Evolutionary conservation across 2,797 vertebrate genomes (phyloP).

Genomic region (Enteromius anoplus): DNA sequence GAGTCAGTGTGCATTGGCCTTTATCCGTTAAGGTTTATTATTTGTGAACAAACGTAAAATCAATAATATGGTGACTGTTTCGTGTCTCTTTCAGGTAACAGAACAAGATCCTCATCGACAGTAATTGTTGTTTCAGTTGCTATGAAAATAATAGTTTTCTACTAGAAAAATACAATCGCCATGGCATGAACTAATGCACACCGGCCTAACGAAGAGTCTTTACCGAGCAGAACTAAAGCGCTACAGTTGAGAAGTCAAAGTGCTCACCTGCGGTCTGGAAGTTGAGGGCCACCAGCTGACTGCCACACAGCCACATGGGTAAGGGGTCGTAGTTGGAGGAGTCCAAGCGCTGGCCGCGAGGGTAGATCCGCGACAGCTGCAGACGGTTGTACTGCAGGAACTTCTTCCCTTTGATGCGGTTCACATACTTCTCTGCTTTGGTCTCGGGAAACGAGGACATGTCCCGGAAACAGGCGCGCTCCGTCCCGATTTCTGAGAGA

Average conservation of each 20-base stretch:
- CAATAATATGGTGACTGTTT: not conserved
- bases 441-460: constrained; percentile 99
- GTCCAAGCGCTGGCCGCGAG: constrained; percentile 95
- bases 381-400: constrained; percentile 98
- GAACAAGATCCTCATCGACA: too few relatives aligned
- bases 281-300: constrained; percentile 97
- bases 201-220: too few relatives aligned
- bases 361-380: constrained; percentile 97
- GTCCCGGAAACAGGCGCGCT: constrained; percentile 94
- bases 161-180: too few relatives aligned
- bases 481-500: constrained; percentile 92
- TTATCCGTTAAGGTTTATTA: too few relatives aligned
- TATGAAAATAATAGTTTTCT: too few relatives aligned
- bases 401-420: constrained; percentile 95
- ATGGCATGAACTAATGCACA: too few relatives aligned
- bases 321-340: constrained; percentile 98
- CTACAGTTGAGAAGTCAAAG: too few relatives aligned
- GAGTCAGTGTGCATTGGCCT: too few relatives aligned
- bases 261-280: constrained; percentile 95
- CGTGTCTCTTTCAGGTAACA: too few relatives aligned
- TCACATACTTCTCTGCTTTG: constrained; percentile 97
- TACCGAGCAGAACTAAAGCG: too few relatives aligned
- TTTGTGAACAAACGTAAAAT: too few relatives aligned
- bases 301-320: constrained; percentile 99
- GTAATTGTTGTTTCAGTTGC: too few relatives aligned